Evolutionary conservation across 2,888 invertebrate species (phyloP), one percentile per base, ranked within the genome.

Genomic region (Anagyrus pseudococci): DNA sequence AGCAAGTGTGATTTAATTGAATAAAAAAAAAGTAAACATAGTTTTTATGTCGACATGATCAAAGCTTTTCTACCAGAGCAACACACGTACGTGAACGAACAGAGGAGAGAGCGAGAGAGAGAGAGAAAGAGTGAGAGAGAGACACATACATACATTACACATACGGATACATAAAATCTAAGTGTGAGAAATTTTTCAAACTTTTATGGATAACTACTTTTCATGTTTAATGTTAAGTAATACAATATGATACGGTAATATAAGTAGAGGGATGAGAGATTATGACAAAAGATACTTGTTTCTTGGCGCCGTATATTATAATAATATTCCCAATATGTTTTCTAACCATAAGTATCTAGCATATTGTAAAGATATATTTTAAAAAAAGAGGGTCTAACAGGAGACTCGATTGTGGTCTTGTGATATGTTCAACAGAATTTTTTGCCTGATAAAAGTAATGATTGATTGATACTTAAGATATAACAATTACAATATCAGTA

Each of bases 251-350:
- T n/a, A 22, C 33, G 17, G 33, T 22, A 17, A 44, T 53, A n/a
- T 43, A 44, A 59, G 7, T 25, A 23, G 25, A 62, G 58, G 58
- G 55, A 62, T 65, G 55, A 65, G 65, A 62, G 58, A 62, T 41
- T 19, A 25, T 53, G 52, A 44, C n/a, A 41, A 55, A 49, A 43
- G 19, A 41, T 49, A 17, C 43, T 58, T 58, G 62, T 66, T 58
- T 59, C 49, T 66, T 44, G 53, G 57, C 62, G 66, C 66, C 52
- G 66, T 66, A 66, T 66, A 60, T 66, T 62, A 64, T 8, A 2
- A 37, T 15, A 64, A 58, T 26, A 40, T 62, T 62, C 57, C 53
- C 19, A 47, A 37, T 48, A 61, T 54, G 50, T 58, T 65, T 65
- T 53, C 41, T 46, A 54, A 2, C 10, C 10, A 10, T 37, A 57